phyloP scores from a whole-genome alignment of 2,113 vertebrate genomes.

The Climacteris rufus region DNA sequence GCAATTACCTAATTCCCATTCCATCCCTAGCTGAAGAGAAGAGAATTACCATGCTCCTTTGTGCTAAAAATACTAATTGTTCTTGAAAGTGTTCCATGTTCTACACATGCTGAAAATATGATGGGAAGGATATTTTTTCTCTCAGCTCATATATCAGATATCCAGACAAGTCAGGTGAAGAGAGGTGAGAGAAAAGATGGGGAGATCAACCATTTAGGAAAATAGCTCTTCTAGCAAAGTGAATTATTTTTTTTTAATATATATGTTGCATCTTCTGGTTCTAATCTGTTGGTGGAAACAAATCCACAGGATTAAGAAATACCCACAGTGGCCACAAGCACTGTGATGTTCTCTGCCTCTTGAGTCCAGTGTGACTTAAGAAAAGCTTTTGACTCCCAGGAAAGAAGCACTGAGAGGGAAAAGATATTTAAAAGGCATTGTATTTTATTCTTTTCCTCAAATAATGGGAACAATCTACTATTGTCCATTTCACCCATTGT shows the following conservation, averaged over 20 bases:
- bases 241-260: background rate
- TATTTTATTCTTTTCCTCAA: background rate
- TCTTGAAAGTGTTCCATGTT: background rate
- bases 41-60: background rate
- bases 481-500: background rate
- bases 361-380: background rate
- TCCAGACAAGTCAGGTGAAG: background rate
- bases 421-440: background rate
- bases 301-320: background rate
- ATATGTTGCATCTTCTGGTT: background rate
- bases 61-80: background rate
- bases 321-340: background rate
- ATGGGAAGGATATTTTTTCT: background rate
- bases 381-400: background rate
- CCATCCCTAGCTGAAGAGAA: background rate
- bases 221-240: background rate
- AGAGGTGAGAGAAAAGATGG: background rate
- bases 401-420: background rate
- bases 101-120: background rate
- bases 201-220: background rate
- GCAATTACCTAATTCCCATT: background rate
- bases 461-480: background rate
- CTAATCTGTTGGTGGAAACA: background rate
- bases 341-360: background rate
- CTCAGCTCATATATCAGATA: background rate